Conservation (phyloP, 2,888 invertebrate species). For the Andrena dorsata region DNA sequence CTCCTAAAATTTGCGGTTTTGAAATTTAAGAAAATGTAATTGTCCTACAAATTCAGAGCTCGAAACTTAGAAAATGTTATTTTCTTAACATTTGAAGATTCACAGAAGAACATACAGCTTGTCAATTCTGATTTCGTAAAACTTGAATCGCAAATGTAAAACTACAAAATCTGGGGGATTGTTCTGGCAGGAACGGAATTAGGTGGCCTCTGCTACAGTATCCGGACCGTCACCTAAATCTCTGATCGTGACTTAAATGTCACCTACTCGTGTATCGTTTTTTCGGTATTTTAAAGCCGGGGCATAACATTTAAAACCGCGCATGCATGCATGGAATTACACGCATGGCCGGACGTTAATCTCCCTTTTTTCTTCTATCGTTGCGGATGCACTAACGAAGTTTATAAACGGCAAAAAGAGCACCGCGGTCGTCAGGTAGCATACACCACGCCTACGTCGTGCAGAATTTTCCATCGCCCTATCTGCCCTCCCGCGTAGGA, state of each 20-base stretch:
- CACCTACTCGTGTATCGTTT: neutral
- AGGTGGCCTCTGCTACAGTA: too few relatives aligned
- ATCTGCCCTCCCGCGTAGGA: neutral
- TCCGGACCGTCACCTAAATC: too few relatives aligned
- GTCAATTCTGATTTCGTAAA: too few relatives aligned
- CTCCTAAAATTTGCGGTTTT: neutral
- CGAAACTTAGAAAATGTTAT: neutral
- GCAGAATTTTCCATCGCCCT: constrained; percentile 4
- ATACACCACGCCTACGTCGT: constrained; percentile 6
- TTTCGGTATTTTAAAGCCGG: neutral
- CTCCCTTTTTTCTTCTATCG: constrained; percentile 2
- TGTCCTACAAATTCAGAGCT: neutral
- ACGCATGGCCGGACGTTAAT: neutral
- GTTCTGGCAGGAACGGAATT: too few relatives aligned
- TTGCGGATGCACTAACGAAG: neutral
- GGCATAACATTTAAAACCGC: neutral
- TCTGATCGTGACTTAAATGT: neutral
- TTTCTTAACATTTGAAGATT: neutral
- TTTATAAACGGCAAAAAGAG: constrained; percentile 2
- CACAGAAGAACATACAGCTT: too few relatives aligned
- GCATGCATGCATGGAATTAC: neutral
- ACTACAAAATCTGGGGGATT: too few relatives aligned
- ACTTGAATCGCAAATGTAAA: too few relatives aligned
- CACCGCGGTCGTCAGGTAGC: neutral
- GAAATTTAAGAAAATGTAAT: neutral